phyloP scores from a whole-genome alignment of 2,888 invertebrate genomes.

The Synanthedon vespiformis region DNA sequence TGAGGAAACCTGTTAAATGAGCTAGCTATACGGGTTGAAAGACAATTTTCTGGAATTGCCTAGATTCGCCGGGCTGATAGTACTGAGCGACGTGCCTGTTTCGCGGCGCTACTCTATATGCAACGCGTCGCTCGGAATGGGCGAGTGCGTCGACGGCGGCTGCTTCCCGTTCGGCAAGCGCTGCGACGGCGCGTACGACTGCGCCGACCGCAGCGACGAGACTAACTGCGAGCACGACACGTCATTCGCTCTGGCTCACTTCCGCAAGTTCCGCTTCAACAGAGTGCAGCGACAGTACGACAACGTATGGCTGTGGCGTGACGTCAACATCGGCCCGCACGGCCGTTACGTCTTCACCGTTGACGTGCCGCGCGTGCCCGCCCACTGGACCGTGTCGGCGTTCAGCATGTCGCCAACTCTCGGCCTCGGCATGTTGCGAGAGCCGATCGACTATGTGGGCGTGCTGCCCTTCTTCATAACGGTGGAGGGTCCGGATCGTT shows the following conservation, averaged over 20 bases:
- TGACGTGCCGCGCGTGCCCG: slow-evolving; percentile 84
- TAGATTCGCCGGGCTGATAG: slow-evolving; percentile 80
- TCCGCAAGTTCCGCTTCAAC: slow-evolving; percentile 88
- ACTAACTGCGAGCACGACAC: slow-evolving; percentile 77
- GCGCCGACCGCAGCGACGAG: slow-evolving; percentile 89
- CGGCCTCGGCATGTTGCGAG: slow-evolving; percentile 88
- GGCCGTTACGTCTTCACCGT: slow-evolving; percentile 88
- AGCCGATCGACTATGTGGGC: slow-evolving; percentile 88
- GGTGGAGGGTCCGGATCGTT: slow-evolving; percentile 88
- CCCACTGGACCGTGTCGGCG: slow-evolving; percentile 93
- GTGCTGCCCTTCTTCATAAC: slow-evolving; percentile 95
- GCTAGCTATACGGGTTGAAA: not conserved
- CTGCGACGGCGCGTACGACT: slow-evolving; percentile 85
- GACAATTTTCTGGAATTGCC: not conserved
- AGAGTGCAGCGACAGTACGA: slow-evolving; percentile 91
- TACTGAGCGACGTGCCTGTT: slow-evolving; percentile 89
- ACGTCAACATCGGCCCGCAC: slow-evolving; percentile 92
- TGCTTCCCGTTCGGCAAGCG: slow-evolving; percentile 82
- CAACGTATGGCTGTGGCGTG: slow-evolving; percentile 96
- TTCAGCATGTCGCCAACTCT: slow-evolving; percentile 89
- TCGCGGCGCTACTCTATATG: slow-evolving; percentile 77
- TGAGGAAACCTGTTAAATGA: no score
- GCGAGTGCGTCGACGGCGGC: slow-evolving; percentile 84
- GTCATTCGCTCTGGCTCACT: slow-evolving; percentile 76
- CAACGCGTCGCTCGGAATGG: slow-evolving; percentile 78